A percentile compares a stretch with the other conserved stretches of the same genome.
phyloP scores from a whole-genome alignment of 2,113 vertebrate species.

The Andinoacara biseriatus region DNA sequence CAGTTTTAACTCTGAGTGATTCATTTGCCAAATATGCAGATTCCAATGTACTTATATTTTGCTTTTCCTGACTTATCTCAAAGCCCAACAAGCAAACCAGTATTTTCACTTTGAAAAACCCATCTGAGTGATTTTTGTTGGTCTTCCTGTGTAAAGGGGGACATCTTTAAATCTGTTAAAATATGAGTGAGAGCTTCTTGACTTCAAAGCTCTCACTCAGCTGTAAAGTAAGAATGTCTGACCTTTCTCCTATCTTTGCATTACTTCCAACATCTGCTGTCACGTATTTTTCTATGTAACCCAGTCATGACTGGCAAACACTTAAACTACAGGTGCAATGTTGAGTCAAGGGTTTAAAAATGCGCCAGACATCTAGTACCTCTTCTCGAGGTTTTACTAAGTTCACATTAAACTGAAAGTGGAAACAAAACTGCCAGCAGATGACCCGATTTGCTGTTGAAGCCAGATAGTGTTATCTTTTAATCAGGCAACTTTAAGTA shows the following conservation, averaged over 20 bases:
- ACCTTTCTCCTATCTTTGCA: slow-evolving; percentile 36
- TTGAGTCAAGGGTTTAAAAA: background rate
- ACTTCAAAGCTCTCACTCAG: background rate
- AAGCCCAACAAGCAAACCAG: background rate
- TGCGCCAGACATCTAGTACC: background rate
- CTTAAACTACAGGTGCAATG: background rate
- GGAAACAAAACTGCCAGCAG: slow-evolving; percentile 44
- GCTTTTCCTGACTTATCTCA: background rate
- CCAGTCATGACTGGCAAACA: background rate
- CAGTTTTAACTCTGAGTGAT: background rate
- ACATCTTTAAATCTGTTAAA: background rate
- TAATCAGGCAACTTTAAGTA: slow-evolving; percentile 11
- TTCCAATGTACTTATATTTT: background rate
- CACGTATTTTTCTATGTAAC: background rate
- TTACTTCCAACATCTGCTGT: background rate
- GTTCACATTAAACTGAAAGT: slow-evolving; percentile 17
- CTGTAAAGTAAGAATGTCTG: background rate
- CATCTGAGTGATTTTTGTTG: slow-evolving; percentile 2
- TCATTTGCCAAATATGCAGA: slow-evolving; percentile 4
- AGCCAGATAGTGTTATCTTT: slow-evolving; percentile 28
- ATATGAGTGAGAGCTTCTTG: background rate
- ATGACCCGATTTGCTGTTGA: background rate
- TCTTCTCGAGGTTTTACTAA: background rate
- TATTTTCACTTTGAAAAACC: slow-evolving; percentile 7
- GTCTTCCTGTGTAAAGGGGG: background rate